phyloP scores from a whole-genome alignment of 2,888 invertebrate species.

The Sphinx pinastri region DNA sequence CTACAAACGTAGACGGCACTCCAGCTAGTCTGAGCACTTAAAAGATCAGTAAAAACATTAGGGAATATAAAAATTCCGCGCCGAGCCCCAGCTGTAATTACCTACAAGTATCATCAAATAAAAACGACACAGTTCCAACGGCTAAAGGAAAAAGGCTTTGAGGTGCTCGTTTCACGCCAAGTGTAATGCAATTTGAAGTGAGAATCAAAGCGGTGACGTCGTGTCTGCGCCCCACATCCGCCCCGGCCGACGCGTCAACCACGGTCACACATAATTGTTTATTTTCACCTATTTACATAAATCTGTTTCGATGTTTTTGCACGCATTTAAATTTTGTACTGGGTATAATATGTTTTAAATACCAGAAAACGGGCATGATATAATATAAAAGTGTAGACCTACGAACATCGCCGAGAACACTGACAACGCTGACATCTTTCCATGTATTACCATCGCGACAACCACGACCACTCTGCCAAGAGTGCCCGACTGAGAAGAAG shows the following conservation, averaged over 20 bases:
- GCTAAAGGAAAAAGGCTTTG: slow-evolving; percentile 61
- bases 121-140: slow-evolving; percentile 59
- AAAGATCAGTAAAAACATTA: slow-evolving; percentile 37
- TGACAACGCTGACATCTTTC: too few species aligned
- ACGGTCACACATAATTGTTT: slow-evolving; percentile 16
- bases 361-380: too few species aligned
- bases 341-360: too few species aligned
- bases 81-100: slow-evolving; percentile 60
- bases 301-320: background rate
- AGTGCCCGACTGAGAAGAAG: too few species aligned
- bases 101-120: slow-evolving; percentile 65
- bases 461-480: too few species aligned
- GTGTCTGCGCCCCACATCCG: slow-evolving; percentile 4
- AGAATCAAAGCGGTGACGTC: slow-evolving; percentile 58
- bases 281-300: background rate
- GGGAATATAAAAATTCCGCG: slow-evolving; percentile 41
- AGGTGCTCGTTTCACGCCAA: slow-evolving; percentile 62
- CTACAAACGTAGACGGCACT: slow-evolving; percentile 11
- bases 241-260: background rate
- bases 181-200: slow-evolving; percentile 70
- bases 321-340: too few species aligned
- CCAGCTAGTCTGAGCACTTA: slow-evolving; percentile 28
- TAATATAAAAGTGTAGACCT: too few species aligned
- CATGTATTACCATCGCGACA: too few species aligned
- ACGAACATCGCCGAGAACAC: too few species aligned